phyloP scores from a whole-genome alignment of 2,797 vertebrate genomes.

The Picus viridis region DNA sequence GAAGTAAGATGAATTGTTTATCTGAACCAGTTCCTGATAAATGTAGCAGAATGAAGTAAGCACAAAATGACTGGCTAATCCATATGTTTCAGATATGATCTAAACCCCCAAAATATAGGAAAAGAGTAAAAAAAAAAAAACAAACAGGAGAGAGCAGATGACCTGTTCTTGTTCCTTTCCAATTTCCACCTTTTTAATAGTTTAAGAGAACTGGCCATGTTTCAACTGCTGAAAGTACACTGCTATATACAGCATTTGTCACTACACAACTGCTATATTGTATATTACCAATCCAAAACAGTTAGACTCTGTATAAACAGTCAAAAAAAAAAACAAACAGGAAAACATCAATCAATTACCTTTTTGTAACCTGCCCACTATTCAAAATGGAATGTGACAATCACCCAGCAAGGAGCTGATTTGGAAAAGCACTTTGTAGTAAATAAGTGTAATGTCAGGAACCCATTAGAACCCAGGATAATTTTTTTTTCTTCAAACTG shows the following conservation, averaged over 20 bases:
- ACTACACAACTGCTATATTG: not conserved
- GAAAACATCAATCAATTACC: not conserved
- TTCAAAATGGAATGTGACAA: not conserved
- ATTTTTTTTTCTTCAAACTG: not conserved
- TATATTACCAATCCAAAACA: not conserved
- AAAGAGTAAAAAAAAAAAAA: not conserved
- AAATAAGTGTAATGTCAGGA: not conserved
- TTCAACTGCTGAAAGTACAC: not conserved
- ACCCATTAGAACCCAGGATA: not conserved
- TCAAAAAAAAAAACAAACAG: not conserved
- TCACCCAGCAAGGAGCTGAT: not conserved
- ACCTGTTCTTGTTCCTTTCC: not conserved
- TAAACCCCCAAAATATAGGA: not conserved
- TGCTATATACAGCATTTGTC: not conserved
- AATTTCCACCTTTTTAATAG: not conserved
- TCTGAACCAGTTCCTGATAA: not conserved
- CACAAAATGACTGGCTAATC: not conserved
- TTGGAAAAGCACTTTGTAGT: not conserved
- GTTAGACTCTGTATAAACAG: not conserved
- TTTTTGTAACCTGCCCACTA: not conserved
- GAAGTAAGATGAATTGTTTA: not conserved
- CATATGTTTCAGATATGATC: not conserved
- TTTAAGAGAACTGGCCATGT: not conserved
- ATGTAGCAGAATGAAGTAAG: fast-evolving
- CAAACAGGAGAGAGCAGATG: not conserved